Base-by-base conservation (phyloP, 2,797 vertebrate species). In the Xyrichtys novacula region DNA sequence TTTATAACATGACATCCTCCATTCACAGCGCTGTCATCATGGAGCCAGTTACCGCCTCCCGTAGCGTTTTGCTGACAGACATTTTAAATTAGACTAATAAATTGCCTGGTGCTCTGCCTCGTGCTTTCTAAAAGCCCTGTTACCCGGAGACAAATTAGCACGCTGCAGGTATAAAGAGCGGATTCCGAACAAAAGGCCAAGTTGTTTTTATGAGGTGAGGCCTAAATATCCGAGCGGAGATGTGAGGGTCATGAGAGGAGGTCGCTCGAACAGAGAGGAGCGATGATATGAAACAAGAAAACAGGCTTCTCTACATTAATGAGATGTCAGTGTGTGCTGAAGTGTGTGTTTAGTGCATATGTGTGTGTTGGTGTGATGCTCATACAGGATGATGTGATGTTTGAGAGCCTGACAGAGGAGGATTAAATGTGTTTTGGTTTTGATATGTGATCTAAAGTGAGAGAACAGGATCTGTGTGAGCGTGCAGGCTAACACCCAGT, bases 51-150 rank as follows among this genome's bases (percentile, higher is more conserved):
- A 88, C 60, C 40, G 52, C 92, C 91, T 93, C 90, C 90, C 91
- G 85, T 84, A 80, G 86, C 73, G 85, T 93, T 94, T 92, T 92
- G 94, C 95, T 95, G 93, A 95, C 95, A 94, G 95, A 95, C 94
- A 93, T 95, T 96, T 96, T 95, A 96, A 96, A 96, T 96, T 93
- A 96, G 94, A 92, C 93, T 96, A 96, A 96, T 96, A 96, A 95
- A 96, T 96, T 96, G 94, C 93, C 88, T 83, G 1, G 60, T 92
- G 91, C 93, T 95, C 91, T 95, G 94, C 94, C 91, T 92, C 82
- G 88, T 91, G 90, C 90, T 89, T 95, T 92, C 94, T 95, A 96
- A 96, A 95, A 93, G 93, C 95, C 94, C 94, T 89, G 95, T 96
- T 96, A 96, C 94, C 92, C 93, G 90, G 91, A 94, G 89, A 94